A percentile compares a stretch with the other conserved stretches of the same genome.
Conservation (phyloP, 1,140 invertebrate species). For the Delia radicum region DNA sequence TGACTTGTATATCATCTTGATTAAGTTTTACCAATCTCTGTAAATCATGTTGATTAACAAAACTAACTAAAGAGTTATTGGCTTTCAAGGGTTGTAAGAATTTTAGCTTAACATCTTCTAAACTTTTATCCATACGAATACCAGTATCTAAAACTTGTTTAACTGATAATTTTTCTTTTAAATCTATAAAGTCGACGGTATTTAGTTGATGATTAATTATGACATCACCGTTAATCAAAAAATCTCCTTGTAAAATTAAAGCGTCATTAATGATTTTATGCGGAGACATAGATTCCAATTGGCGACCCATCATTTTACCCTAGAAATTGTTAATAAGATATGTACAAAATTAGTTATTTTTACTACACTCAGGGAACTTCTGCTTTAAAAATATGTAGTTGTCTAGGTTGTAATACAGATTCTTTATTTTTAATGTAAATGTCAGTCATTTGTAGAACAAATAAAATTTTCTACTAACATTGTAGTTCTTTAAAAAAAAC, state of each 20-base stretch:
- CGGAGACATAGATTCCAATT: constrained; percentile 54
- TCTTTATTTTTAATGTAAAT: no score
- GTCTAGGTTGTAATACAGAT: no score
- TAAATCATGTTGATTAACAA: constrained; percentile 41
- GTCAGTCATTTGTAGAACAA: no score
- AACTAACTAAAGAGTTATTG: constrained; percentile 41
- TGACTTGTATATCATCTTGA: constrained; percentile 38
- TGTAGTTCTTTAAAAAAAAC: no score
- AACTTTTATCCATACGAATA: constrained; percentile 31
- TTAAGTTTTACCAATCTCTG: constrained; percentile 44
- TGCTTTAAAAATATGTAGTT: no score
- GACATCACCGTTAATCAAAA: constrained; percentile 52
- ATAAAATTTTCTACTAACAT: no score
- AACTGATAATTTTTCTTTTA: neutral
- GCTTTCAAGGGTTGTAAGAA: constrained; percentile 52
- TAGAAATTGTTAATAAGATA: constrained; percentile 26
- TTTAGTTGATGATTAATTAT: constrained; percentile 45
- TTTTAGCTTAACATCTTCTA: constrained; percentile 46
- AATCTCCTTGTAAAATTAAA: constrained; percentile 50
- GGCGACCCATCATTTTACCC: constrained; percentile 47
- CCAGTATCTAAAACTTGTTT: constrained; percentile 32
- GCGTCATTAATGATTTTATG: constrained; percentile 46
- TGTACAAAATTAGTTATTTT: neutral
- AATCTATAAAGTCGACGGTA: constrained; percentile 43
- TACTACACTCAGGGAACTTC: no score